A percentile compares a stretch with the other conserved stretches of the same genome.
These are phyloP conservation scores for Triplophysa bombifrons DNA, from an alignment of 2,797 vertebrate genomes.

Conservation along the genomic window DNA sequence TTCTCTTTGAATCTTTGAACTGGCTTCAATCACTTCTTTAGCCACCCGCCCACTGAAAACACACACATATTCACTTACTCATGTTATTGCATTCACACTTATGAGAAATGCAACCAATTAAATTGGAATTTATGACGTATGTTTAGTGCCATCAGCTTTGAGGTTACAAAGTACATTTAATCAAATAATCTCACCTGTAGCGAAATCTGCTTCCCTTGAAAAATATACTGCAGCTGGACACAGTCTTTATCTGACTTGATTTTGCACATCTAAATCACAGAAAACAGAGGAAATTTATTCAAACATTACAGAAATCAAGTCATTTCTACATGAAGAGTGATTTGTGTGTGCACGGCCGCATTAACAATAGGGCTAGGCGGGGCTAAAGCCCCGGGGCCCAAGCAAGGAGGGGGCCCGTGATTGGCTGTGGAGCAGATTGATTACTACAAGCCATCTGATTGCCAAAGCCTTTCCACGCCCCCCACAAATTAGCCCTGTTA, in stretches of 20 bases:
- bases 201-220: slow-evolving; percentile 98
- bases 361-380: too few relatives aligned
- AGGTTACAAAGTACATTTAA: not conserved
- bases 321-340: slow-evolving; percentile 2
- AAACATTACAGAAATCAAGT: not conserved
- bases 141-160: not conserved
- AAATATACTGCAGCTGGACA: slow-evolving; percentile 98
- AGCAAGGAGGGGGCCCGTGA: too few relatives aligned
- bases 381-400: too few relatives aligned
- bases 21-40: slow-evolving; percentile 97
- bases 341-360: slow-evolving; percentile 28
- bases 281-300: slow-evolving; percentile 19
- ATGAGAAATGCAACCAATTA: not conserved
- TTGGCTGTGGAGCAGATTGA: too few relatives aligned
- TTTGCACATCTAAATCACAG: slow-evolving; percentile 86
- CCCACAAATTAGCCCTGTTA: too few relatives aligned
- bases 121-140: not conserved
- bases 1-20: slow-evolving; percentile 95
- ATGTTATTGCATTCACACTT: not conserved
- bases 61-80: not conserved
- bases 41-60: slow-evolving; percentile 89
- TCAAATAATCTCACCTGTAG: slow-evolving; percentile 82
- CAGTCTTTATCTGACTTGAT: slow-evolving; percentile 97
- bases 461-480: too few relatives aligned
- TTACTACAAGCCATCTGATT: too few relatives aligned